Percentiles rank a stretch among this genome's conserved stretches.
Conservation (phyloP, 2,113 vertebrate species). For the Corythornis vintsioides region DNA sequence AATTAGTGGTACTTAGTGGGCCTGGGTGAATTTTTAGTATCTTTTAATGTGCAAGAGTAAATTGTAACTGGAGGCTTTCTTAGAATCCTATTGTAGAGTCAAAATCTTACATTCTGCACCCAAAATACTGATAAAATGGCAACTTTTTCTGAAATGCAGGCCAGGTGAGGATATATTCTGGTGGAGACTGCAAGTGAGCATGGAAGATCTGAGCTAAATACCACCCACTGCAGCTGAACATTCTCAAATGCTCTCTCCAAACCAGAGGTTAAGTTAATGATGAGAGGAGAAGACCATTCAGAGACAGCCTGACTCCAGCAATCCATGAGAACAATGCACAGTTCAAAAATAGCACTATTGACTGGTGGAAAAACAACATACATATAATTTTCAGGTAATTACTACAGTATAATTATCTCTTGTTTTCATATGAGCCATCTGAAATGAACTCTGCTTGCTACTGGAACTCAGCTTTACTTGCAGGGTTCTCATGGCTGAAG, state of each 20-base stretch:
- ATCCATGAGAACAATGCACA: slow-evolving; percentile 53
- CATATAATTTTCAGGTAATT: slow-evolving; percentile 80
- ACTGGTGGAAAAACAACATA: slow-evolving; percentile 70
- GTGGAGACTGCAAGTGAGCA: not conserved
- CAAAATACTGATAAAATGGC: not conserved
- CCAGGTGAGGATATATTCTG: not conserved
- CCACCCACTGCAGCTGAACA: not conserved
- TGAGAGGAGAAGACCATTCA: not conserved
- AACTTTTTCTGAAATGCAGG: not conserved
- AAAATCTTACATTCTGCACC: not conserved
- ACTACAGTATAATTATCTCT: slow-evolving; percentile 69
- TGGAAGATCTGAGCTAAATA: not conserved
- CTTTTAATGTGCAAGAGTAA: not conserved
- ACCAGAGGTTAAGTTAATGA: not conserved
- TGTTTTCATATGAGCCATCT: slow-evolving; percentile 51
- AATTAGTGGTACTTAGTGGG: too few species aligned
- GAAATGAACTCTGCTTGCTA: slow-evolving; percentile 18
- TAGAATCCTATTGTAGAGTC: not conserved
- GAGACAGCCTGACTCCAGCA: slow-evolving; percentile 59
- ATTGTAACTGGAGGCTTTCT: not conserved
- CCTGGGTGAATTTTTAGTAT: not conserved
- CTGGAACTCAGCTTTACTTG: slow-evolving; percentile 4
- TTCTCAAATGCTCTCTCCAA: not conserved
- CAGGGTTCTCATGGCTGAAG: not conserved
- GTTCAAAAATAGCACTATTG: slow-evolving; percentile 72